Base-by-base conservation (phyloP, 2,888 invertebrate species). In the Argyresthia goedartella region DNA sequence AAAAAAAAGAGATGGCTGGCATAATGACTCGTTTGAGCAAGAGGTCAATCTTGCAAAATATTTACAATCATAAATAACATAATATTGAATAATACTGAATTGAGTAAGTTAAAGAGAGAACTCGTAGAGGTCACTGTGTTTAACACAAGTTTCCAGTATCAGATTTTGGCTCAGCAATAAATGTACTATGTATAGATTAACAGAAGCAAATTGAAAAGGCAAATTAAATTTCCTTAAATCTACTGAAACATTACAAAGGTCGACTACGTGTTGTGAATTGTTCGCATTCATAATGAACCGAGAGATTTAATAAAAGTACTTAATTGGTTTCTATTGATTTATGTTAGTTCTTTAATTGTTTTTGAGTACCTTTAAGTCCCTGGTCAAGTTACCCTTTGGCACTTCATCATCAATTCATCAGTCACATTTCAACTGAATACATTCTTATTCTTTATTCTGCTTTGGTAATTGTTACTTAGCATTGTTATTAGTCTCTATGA, bases 201-300 rank as follows among this genome's bases (percentile, higher is more conserved):
- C 39, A 47, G 34, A 34, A n/a, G 47, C 49, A 39, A 49, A 49
- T 14, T 10, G 16, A 9, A 10, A 39, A 49, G 15, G 14, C 36
- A 49, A 49, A 36, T 49, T 4, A 49, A 36, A 36, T 49, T 49
- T 13, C 16, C 11, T 14, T 0, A 49, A 39, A 49, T 39, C 25
- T 8, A 51, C 53, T 54, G 55, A 56, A 66, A 61, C 44, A 54
- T 33, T 35, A 52, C 61, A 56, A 52, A 55, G 55, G 51, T 57
- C 52, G 56, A 50, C 53, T 55, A 56, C 62, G 55, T 52, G 60
- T 52, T 53, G 51, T 55, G 60, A 63, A 61, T 65, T 59, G 57
- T 54, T 46, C 7, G 39, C 14, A 39, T 45, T 39, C 39, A 25
- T 25, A 10, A 39, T 51, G 51, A 39, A 46, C 13, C 14, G n/a